Base-by-base conservation (phyloP, 2,113 vertebrate genomes). In the Phylloscopus trochilus region DNA sequence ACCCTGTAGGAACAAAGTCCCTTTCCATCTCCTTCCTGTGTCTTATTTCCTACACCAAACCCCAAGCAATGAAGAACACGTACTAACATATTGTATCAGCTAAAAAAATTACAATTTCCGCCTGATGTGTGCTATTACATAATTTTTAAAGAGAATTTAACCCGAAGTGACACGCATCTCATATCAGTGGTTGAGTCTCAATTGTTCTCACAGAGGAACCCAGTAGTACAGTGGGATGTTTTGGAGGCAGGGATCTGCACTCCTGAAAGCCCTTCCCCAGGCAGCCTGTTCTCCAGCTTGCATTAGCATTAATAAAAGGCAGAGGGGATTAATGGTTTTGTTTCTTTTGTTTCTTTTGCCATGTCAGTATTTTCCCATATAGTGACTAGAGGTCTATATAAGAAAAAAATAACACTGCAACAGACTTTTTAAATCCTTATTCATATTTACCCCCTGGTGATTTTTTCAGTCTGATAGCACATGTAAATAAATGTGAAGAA, bases 71-170 rank as follows among this genome's bases (percentile, higher is more conserved):
- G 39, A 66, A 47, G 27, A 62, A 52, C 47, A 37, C 8, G 15
- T 13, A 28, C 46, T 47, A 62, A 51, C 17, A 63, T 1, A 46
- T 7, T 80, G 18, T 58, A 77, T 51, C 41, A 11, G 30, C 59
- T 76, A 41, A 55, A 94, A 94, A 92, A 94, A 59, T 67, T 23
- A 28, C 55, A 21, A 47, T 77, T 83, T 35, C 28, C 7, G n/a
- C 43, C 41, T 33, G 13, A 16, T 4, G 6, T 26, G 20, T 58
- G 33, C 37, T 47, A 21, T 77, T 37, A 47, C 10, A 17, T 43
- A 43, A 7, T 75, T 63, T 58, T 15, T 26, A 4, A 9, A 35
- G 33, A 51, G 30, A 77, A 63, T 75, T 78, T 83, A 78, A 67
- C 19, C 10, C 43, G 3, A 39, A 67, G 30, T 43, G 46, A 39